A percentile compares a stretch with the other conserved stretches of the same genome.
These are phyloP conservation scores for Aurelia coerulea DNA, from an alignment of 30 jellyfish, hydroid and myxozoan species.

Conservation along the genomic window DNA sequence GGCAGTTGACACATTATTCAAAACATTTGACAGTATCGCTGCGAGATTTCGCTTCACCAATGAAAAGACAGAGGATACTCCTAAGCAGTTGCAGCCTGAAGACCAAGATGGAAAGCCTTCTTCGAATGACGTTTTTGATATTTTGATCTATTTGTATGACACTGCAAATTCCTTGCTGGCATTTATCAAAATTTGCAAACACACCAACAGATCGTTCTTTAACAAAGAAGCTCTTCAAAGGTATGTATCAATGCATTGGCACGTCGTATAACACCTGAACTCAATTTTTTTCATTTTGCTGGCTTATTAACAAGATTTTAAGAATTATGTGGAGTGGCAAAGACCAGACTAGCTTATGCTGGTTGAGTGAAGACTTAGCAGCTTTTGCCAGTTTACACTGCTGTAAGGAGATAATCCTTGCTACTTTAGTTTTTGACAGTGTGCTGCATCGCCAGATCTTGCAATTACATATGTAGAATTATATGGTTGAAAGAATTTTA, in stretches of 20 bases:
- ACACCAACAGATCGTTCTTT: conserved; percentile 10
- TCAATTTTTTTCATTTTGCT: no score
- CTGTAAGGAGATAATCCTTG: no score
- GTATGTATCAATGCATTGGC: neutral
- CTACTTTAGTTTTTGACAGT: no score
- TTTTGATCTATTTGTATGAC: conserved; percentile 52
- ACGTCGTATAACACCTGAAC: no score
- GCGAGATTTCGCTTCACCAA: conserved; percentile 34
- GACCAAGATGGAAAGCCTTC: conserved; percentile 10
- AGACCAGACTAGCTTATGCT: no score
- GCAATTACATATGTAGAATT: no score
- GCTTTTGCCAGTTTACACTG: no score
- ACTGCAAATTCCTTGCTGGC: conserved; percentile 43
- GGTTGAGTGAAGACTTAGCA: no score
- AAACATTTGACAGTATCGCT: conserved; percentile 46
- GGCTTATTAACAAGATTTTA: no score
- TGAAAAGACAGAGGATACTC: conserved; percentile 15
- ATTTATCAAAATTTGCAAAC: conserved; percentile 29
- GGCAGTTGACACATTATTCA: conserved; percentile 63
- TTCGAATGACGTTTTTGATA: conserved; percentile 48
- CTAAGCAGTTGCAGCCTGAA: conserved; percentile 13
- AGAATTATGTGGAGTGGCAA: no score
- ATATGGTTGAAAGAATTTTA: no score
- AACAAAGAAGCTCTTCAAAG: neutral
- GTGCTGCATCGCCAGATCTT: no score